Conservation (phyloP, 2,888 invertebrate genomes). For the Periphyllus acericola region DNA sequence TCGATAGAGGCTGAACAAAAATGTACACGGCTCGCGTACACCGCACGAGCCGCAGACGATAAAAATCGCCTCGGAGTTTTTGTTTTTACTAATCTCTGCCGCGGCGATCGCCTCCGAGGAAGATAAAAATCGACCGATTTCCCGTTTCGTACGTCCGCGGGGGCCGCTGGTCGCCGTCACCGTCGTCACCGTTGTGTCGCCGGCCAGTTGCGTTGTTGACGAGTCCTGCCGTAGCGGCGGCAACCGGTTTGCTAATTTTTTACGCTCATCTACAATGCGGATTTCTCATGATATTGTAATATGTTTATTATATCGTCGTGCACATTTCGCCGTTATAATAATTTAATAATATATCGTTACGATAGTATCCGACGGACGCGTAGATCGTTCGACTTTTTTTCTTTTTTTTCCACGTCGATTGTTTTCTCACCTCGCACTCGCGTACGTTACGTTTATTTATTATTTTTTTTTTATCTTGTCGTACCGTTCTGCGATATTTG, state of each 20-base stretch:
- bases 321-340: no score
- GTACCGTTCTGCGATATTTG: no score
- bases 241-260: conserved; percentile 31
- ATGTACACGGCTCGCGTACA: neutral
- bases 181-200: neutral
- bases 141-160: conserved; percentile 5
- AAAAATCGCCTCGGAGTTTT: neutral
- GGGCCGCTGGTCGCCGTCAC: neutral
- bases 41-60: neutral
- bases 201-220: conserved; percentile 10
- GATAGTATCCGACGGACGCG: no score
- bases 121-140: conserved; percentile 46
- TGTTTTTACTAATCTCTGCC: neutral
- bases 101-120: neutral
- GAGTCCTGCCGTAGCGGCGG: neutral
- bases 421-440: no score
- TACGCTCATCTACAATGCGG: neutral
- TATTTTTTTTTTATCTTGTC: no score
- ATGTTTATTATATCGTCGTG: no score
- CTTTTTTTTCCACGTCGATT: no score
- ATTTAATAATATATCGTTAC: no score
- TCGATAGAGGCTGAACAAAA: conserved; percentile 1
- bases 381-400: no score
- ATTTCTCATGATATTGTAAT: no score
- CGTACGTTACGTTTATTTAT: no score